Evolutionary conservation across 2,113 vertebrate species (phyloP).

Genomic region (Arothron firmamentum): DNA sequence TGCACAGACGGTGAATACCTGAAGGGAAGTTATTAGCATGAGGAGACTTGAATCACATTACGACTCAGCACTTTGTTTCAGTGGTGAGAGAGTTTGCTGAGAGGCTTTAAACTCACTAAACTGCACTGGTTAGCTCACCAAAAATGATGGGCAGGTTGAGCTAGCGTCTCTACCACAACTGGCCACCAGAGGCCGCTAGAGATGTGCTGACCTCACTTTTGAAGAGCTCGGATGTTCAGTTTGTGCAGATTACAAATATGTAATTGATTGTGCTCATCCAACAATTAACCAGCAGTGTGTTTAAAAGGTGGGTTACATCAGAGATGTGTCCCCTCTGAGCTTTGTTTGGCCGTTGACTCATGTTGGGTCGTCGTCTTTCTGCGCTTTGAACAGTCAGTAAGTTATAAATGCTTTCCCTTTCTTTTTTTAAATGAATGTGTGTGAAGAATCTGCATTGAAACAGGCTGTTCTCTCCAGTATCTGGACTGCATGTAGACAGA

Average conservation of each 20-base stretch:
- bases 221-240: neutral
- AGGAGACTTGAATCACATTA: neutral
- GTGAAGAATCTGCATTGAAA: slow-evolving; percentile 53
- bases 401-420: slow-evolving; percentile 24
- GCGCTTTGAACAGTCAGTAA: slow-evolving; percentile 22
- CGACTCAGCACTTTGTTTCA: neutral
- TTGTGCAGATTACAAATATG: neutral
- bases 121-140: neutral
- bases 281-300: neutral
- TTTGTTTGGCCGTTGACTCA: slow-evolving; percentile 58
- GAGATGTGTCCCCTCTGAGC: slow-evolving; percentile 5
- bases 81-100: no score
- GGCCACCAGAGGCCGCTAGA: no score
- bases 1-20: no score
- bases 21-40: no score
- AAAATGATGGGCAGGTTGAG: neutral
- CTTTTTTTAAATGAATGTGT: slow-evolving; percentile 35
- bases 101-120: no score
- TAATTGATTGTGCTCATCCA: neutral
- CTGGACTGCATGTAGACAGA: slow-evolving; percentile 68
- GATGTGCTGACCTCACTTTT: neutral
- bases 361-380: slow-evolving; percentile 57
- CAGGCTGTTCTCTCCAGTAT: slow-evolving; percentile 78
- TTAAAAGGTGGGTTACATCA: neutral
- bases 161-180: neutral